These are phyloP conservation scores for Muscicapa striata DNA, from an alignment of 2,797 vertebrate species.

Conservation along the genomic window DNA sequence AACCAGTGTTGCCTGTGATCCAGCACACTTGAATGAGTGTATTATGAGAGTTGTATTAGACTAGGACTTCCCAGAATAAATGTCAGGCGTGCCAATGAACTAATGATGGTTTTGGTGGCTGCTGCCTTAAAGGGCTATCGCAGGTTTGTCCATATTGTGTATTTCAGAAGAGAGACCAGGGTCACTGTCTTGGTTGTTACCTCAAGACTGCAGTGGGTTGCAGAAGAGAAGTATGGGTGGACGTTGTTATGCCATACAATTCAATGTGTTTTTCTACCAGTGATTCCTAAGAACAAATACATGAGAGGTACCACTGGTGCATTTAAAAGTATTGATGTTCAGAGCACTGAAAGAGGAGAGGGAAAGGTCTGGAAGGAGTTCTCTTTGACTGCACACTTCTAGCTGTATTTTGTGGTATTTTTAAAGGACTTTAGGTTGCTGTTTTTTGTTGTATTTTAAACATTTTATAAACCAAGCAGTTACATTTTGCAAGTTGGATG, in stretches of 20 bases:
- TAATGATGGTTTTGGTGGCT: background rate
- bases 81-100: background rate
- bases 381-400: background rate
- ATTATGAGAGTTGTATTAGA: background rate
- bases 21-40: rapidly evolving
- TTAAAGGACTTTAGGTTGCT: background rate
- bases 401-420: background rate
- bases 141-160: background rate
- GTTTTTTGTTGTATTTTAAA: background rate
- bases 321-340: background rate
- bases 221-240: background rate
- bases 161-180: background rate
- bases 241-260: background rate
- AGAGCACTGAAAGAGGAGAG: background rate
- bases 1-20: background rate
- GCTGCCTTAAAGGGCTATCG: background rate
- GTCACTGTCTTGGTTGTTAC: background rate
- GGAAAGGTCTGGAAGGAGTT: background rate
- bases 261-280: background rate
- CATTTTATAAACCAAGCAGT: background rate
- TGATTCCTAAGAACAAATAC: background rate
- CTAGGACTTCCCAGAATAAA: background rate
- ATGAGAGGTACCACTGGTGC: background rate
- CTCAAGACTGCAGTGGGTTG: background rate
- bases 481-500: background rate